Conservation (phyloP, 1,140 invertebrate species). For the Cataglyphis hispanica region DNA sequence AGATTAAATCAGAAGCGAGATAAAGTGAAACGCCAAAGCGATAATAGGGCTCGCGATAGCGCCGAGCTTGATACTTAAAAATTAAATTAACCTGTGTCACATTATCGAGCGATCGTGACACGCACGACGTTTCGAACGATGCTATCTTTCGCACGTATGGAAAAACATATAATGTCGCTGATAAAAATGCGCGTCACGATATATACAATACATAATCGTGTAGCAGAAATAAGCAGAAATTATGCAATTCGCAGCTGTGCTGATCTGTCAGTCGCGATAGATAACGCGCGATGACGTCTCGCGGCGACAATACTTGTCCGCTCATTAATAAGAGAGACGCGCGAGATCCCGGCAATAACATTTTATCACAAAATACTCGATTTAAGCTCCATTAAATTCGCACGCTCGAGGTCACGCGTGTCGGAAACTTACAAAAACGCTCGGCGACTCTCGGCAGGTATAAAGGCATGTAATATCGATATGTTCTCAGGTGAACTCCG, state of each 20-base stretch:
- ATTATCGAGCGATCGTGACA: conserved; percentile 1
- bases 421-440: conserved; percentile 62
- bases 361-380: conserved; percentile 30
- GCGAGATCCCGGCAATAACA: conserved; percentile 12
- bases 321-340: conserved; percentile 32
- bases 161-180: conserved; percentile 22
- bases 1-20: conserved; percentile 16
- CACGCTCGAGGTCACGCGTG: conserved; percentile 46
- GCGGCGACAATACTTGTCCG: conserved; percentile 29
- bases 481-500: conserved; percentile 70
- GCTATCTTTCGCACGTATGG: conserved; percentile 24
- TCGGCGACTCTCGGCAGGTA: conserved; percentile 21
- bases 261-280: conserved; percentile 3
- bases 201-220: conserved; percentile 5
- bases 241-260: conserved; percentile 50
- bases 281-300: conserved; percentile 6
- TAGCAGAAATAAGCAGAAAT: conserved; percentile 14
- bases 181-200: conserved; percentile 3
- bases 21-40: background rate
- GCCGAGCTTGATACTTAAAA: conserved; percentile 13
- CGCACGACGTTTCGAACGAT: background rate
- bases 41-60: conserved; percentile 18
- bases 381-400: conserved; percentile 58
- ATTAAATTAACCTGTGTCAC: background rate
- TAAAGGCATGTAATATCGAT: conserved; percentile 56